Evolutionary conservation across 37 sponge, comb jelly and placozoan genomes (phyloP).

Genomic region (Dysidea cf. avara): DNA sequence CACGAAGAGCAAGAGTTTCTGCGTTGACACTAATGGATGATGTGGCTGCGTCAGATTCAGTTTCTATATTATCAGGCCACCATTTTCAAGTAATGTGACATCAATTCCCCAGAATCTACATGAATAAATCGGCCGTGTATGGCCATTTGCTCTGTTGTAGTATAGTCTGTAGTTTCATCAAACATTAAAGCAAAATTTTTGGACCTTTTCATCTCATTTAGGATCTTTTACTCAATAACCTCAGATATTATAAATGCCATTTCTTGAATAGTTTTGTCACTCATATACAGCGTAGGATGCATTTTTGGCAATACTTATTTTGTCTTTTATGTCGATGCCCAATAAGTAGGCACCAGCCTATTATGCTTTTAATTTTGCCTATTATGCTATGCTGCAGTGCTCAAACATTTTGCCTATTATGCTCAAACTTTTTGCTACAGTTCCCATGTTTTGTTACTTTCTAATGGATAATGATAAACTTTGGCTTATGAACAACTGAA

Average conservation of each 20-base stretch:
- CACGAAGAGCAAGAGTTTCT: not conserved
- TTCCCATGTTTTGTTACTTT: too few relatives aligned
- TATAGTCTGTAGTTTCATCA: slow-evolving; percentile 48
- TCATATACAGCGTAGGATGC: slow-evolving; percentile 22
- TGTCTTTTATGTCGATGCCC: slow-evolving; percentile 6
- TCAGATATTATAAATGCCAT: slow-evolving; percentile 29
- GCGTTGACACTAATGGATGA: slow-evolving; percentile 15
- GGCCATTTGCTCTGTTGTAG: slow-evolving; percentile 37
- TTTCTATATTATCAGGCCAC: slow-evolving; percentile 25
- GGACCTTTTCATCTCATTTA: slow-evolving; percentile 17
- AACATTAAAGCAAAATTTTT: slow-evolving; percentile 14
- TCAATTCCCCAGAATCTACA: slow-evolving; percentile 13
- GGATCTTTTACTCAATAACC: slow-evolving; percentile 5
- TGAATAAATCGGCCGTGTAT: slow-evolving; percentile 25
- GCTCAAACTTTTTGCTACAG: too few relatives aligned
- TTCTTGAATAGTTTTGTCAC: slow-evolving; percentile 44
- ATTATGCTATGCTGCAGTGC: too few relatives aligned
- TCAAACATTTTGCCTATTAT: too few relatives aligned
- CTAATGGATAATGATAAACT: too few relatives aligned
- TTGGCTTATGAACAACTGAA: too few relatives aligned
- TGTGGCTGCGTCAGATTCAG: not conserved
- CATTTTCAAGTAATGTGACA: slow-evolving; percentile 22
- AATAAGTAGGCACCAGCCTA: too few relatives aligned
- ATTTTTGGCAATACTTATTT: slow-evolving; percentile 17
- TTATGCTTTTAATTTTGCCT: too few relatives aligned